Evolutionary conservation across 53 echinoderm and acorn worm genomes (phyloP).

Genomic region (Patiria pectinifera): DNA sequence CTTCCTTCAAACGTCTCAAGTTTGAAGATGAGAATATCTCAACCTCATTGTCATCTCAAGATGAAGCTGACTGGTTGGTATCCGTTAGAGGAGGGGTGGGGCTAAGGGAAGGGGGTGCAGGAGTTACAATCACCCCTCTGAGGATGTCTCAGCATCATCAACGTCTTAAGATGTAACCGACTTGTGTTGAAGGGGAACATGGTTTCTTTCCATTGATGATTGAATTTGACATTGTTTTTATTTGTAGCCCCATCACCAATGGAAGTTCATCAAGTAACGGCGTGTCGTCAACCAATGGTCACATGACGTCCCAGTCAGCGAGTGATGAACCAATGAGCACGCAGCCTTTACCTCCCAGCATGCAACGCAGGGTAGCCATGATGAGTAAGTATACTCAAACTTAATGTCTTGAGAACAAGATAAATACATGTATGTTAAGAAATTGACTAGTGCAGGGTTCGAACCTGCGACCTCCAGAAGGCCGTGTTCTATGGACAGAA

Average conservation of each 20-base stretch:
- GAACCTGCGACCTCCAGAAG: too few species aligned
- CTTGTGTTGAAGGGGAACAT: background rate
- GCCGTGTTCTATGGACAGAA: too few species aligned
- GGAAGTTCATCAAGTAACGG: background rate
- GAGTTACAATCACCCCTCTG: background rate
- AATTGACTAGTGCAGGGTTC: too few species aligned
- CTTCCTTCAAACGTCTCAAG: slow-evolving; percentile 66
- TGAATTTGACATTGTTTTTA: background rate
- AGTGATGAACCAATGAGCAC: slow-evolving; percentile 21
- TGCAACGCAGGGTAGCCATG: slow-evolving; percentile 56
- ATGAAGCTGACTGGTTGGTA: slow-evolving; percentile 24
- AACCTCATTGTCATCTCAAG: slow-evolving; percentile 1
- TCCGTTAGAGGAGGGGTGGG: background rate
- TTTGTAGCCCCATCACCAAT: slow-evolving; percentile 12
- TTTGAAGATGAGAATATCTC: slow-evolving; percentile 61
- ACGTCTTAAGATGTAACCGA: background rate
- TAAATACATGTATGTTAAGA: too few species aligned
- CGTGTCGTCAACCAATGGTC: slow-evolving; percentile 39
- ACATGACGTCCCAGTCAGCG: slow-evolving; percentile 1
- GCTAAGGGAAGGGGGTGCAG: background rate
- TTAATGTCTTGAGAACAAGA: too few species aligned
- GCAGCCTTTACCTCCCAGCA: slow-evolving; percentile 54
- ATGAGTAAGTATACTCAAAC: slow-evolving; percentile 28
- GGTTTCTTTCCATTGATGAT: background rate
- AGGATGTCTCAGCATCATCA: slow-evolving; percentile 34